Evolutionary conservation across 2,113 vertebrate genomes (phyloP).

Genomic region (Epinephelus moara): DNA sequence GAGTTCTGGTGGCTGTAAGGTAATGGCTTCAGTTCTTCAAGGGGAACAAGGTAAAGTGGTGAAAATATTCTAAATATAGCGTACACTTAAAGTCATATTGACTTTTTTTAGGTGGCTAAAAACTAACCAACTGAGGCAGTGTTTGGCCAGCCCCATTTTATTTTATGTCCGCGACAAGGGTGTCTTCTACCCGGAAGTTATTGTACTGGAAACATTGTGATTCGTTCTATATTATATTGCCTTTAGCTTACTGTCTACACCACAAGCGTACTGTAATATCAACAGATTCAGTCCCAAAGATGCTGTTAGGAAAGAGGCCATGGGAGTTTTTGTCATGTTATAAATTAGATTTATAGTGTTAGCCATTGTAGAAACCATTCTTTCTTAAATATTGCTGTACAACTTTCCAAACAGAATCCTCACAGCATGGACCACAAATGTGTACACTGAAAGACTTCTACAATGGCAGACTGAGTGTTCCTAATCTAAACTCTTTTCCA

Average conservation of each 20-base stretch:
- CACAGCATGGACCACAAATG: neutral
- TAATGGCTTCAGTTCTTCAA: too few species aligned
- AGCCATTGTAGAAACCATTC: slow-evolving; percentile 44
- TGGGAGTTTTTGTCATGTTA: neutral
- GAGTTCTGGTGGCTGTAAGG: too few species aligned
- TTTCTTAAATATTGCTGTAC: neutral
- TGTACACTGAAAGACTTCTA: slow-evolving; percentile 12
- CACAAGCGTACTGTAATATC: neutral
- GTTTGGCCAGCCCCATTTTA: too few species aligned
- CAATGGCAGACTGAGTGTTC: slow-evolving; percentile 33
- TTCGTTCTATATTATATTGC: neutral
- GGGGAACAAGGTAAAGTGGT: too few species aligned
- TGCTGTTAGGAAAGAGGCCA: slow-evolving; percentile 62
- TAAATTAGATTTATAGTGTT: neutral
- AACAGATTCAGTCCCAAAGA: slow-evolving; percentile 16
- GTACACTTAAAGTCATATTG: too few species aligned
- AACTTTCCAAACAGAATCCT: neutral
- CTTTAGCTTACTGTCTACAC: neutral
- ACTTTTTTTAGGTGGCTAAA: too few species aligned
- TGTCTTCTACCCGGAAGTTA: too few species aligned
- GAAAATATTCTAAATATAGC: too few species aligned
- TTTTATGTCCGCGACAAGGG: too few species aligned
- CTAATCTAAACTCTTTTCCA: slow-evolving; percentile 28
- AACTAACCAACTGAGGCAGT: too few species aligned
- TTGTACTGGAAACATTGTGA: too few species aligned